Conservation (phyloP, 1,140 invertebrate genomes). For the Maniola jurtina region DNA sequence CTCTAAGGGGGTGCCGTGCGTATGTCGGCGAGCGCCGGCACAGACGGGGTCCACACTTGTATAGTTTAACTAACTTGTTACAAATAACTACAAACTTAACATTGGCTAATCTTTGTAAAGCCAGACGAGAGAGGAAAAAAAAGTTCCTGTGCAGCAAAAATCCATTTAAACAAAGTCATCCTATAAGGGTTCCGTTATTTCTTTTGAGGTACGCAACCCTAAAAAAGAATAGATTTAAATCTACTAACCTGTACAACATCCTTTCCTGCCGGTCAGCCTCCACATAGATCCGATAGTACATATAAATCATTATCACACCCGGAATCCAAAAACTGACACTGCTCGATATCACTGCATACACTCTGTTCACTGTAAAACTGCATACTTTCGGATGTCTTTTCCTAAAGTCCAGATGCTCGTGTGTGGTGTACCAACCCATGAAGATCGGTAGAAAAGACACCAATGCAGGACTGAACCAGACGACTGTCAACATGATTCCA, state of each 20-base stretch:
- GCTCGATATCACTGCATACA: slow-evolving; percentile 94
- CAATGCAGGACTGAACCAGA: slow-evolving; percentile 94
- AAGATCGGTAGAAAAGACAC: slow-evolving; percentile 98
- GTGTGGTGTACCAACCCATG: slow-evolving; percentile 94
- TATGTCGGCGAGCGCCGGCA: too few species aligned
- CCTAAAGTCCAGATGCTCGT: slow-evolving; percentile 86
- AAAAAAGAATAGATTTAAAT: too few species aligned
- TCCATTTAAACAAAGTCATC: too few species aligned
- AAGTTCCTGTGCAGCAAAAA: too few species aligned
- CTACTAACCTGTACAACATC: slow-evolving; percentile 88
- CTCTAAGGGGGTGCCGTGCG: too few species aligned
- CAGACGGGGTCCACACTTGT: too few species aligned
- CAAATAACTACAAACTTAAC: too few species aligned
- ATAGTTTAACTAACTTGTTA: too few species aligned
- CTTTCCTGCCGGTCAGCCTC: slow-evolving; percentile 95
- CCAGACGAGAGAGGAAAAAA: too few species aligned
- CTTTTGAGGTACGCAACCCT: too few species aligned
- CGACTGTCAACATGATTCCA: slow-evolving; percentile 88
- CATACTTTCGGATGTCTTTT: slow-evolving; percentile 87
- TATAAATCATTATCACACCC: slow-evolving; percentile 95
- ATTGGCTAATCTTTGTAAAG: too few species aligned
- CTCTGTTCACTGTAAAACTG: slow-evolving; percentile 92
- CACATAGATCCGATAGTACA: slow-evolving; percentile 95
- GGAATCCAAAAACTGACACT: slow-evolving; percentile 97
- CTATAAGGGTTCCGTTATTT: too few species aligned